Evolutionary conservation across 2,888 invertebrate genomes (phyloP), one percentile per base, ranked within the genome.

Genomic region (Amorpha juglandis): DNA sequence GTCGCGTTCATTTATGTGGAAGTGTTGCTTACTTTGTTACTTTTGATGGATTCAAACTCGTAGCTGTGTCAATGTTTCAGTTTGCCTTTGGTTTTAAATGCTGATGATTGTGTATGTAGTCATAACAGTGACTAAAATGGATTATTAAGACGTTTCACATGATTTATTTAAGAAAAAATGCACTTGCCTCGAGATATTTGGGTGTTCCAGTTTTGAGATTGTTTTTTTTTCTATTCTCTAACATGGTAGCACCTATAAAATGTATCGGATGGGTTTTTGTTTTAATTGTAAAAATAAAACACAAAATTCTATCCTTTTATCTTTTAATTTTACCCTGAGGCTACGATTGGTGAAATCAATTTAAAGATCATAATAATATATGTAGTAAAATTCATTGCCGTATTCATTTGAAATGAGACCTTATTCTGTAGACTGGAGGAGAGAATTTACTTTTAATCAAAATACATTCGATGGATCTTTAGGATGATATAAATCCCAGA

Each of bases 301-400:
- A 63, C 50, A 50, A 50, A 35, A 35, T 35, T 63, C 50, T 50
- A 50, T 63, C 63, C 63, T 63, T 63, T 50, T 48, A 50, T n/a
- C 63, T 63, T 50, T 63, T 63, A 63, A 63, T 63, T 63, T 63
- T 16, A 50, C 50, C 63, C 63, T 16, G 48, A 33, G 63, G 63
- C 63, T 63, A 50, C 50, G 63, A 50, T 63, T 35, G 48, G 35
- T 33, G 50, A 50, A 63, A 63, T 63, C 63, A 63, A 63, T 63
- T 63, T 63, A 50, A 63, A 50, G 50, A 63, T 63, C 63, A 50
- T 63, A n/a, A n/a, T n/a, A n/a, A n/a, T n/a, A 63, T 63, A 63
- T 63, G 35, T 50, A 19, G 50, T 27, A 50, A 63, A 33, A 50
- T 50, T 35, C 63, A 35, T 16, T 16, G n/a, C 2, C 9, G n/a